Evolutionary conservation across 2,113 vertebrate genomes (phyloP), one percentile per base, ranked within the genome.

Genomic region (Pseudorectes ferrugineus): DNA sequence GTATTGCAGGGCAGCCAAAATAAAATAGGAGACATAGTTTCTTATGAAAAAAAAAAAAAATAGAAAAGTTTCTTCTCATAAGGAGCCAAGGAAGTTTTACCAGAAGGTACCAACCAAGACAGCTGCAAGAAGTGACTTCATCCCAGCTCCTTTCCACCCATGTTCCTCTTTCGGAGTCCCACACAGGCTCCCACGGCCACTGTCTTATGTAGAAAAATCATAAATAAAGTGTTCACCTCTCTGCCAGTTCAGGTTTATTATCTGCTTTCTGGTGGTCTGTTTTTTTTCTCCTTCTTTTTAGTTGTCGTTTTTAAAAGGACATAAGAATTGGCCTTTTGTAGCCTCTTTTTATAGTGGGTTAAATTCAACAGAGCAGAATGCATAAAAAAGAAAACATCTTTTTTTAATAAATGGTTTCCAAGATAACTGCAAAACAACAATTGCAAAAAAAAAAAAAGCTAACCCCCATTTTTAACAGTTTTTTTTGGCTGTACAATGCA

Each of bases 161-260:
- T 8, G 2, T 38, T 54, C 24, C 40, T 72, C 72, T 31, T 40
- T 31, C 0, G 0, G 20, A 79, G 25, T 52, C 45, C 21, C 6
- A 31, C 0, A 2, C 5, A 36, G 18, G 18, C 14, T 73, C 46
- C 57, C 52, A 40, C 0, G 0, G 15, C 2, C 3, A 1, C 28
- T 40, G 36, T 54, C 38, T 29, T 4, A 48, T 0, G 6, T 38
- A 77, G 31, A 46, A 92, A 59, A 68, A 76, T 9, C 4, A 9
- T 74, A 15, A 79, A 61, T 14, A 48, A 62, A 2, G 0, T 12
- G 19, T 73, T 87, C 7, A 29, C 10, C 29, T 73, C 45, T 65
- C 42, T 48, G 21, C 5, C 36, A 52, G 4, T 61, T 63, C 49
- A 46, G 49, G 24, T 51, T 54, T 85, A n/a, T 36, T 89, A 14